Evolutionary conservation across 2,888 invertebrate species (phyloP).

Genomic region (Sycophila texana): DNA sequence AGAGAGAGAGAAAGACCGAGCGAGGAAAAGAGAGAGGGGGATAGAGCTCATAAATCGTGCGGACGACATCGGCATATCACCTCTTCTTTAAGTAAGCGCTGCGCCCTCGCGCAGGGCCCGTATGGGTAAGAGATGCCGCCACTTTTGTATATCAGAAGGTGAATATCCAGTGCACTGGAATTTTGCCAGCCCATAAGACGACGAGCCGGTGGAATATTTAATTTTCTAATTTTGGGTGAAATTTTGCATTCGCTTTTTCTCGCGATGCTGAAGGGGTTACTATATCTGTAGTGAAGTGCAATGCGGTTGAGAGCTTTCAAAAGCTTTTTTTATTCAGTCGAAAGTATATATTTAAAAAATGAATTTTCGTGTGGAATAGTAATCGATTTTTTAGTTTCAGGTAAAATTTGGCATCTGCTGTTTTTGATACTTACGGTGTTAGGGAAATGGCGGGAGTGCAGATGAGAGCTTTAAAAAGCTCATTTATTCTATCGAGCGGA

Average conservation of each 20-base stretch:
- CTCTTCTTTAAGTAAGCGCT: conserved; percentile 24
- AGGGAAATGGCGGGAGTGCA: too few species aligned
- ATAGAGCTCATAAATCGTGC: conserved; percentile 40
- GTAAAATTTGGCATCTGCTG: too few species aligned
- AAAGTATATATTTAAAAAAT: too few species aligned
- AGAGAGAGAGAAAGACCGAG: background rate
- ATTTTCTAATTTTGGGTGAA: conserved; percentile 24
- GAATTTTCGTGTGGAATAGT: background rate
- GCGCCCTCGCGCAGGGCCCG: background rate
- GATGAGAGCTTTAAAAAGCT: too few species aligned
- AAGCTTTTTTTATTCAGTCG: too few species aligned
- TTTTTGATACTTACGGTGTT: too few species aligned
- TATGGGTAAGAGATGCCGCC: background rate
- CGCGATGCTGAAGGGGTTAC: too few species aligned
- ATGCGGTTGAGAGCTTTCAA: too few species aligned
- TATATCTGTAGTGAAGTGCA: too few species aligned
- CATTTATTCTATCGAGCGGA: too few species aligned
- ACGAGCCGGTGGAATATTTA: conserved; percentile 37
- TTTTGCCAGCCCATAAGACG: conserved; percentile 25
- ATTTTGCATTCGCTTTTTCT: too few species aligned
- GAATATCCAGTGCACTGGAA: conserved; percentile 27
- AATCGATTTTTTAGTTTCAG: conserved; percentile 25
- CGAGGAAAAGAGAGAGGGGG: background rate
- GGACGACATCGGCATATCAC: conserved; percentile 50
- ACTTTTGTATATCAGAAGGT: conserved; percentile 22